phyloP scores from a whole-genome alignment of 2,113 vertebrate genomes.

The Petaurus breviceps region DNA sequence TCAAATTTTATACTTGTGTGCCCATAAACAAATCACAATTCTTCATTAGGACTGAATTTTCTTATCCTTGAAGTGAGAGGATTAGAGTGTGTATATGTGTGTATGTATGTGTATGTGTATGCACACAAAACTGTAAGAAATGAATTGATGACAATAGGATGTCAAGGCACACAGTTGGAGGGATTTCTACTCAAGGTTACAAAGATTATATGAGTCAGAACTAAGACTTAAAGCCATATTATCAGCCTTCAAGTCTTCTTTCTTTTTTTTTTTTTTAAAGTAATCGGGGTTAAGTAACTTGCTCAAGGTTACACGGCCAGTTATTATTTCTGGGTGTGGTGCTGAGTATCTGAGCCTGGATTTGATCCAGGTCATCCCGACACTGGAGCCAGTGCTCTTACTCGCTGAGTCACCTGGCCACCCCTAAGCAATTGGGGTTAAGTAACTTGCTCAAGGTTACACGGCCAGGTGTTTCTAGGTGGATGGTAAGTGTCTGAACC shows the following conservation, averaged over 20 bases:
- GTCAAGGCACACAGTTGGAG: not conserved
- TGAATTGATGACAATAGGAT: not conserved
- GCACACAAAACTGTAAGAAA: not conserved
- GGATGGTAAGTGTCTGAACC: too few species aligned
- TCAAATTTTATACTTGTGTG: not conserved
- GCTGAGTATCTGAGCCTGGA: too few species aligned
- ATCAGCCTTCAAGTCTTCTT: not conserved
- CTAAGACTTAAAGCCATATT: not conserved
- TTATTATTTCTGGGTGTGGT: too few species aligned
- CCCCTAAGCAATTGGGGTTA: too few species aligned
- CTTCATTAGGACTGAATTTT: not conserved
- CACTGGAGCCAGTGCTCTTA: too few species aligned
- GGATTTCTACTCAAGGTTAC: not conserved
- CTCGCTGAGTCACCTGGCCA: too few species aligned
- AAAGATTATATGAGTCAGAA: not conserved
- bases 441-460: too few species aligned
- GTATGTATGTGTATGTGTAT: not conserved
- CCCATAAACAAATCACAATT: not conserved
- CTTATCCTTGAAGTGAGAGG: not conserved
- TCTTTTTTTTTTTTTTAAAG: not conserved
- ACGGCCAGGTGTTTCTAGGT: too few species aligned
- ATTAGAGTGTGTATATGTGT: not conserved
- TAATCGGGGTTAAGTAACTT: too few species aligned
- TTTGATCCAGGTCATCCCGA: too few species aligned
- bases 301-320: too few species aligned